Evolutionary conservation across 2,888 invertebrate genomes (phyloP), one percentile per base, ranked within the genome.

Genomic region (Abscondita cerata): DNA sequence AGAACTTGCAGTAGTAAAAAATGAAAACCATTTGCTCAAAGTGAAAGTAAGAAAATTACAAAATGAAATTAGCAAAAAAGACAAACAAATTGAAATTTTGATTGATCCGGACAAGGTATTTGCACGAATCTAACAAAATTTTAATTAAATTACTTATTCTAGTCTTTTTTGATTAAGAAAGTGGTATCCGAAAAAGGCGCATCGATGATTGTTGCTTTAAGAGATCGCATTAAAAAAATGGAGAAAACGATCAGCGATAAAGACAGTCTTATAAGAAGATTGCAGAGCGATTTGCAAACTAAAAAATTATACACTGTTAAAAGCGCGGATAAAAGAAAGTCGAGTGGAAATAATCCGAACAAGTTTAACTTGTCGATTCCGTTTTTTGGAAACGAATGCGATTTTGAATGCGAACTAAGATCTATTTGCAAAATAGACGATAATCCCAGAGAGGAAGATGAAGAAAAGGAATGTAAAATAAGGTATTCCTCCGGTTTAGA

Each of bases 21-120:
- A 70, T 20, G 76, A 75, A 41, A 76, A 75, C 70, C 70, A 74
- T 51, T 54, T 74, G 50, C 61, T 75, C 9, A 77, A 76, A 68
- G 74, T 76, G 12, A 74, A 73, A 69, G 66, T 74, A 62, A 71
- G 75, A 6, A 72, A 73, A 60, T 53, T 77, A 34, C 69, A 73
- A 58, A 72, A 68, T 53, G 74, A 75, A 60, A 52, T 75, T 50
- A 65, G 65, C 13, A 73, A 73, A 48, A 75, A 72, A 66, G 70
- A 76, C 31, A 70, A 67, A 59, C 72, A 73, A 50, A 72, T 76
- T 33, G 74, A 76, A 51, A 69, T 64, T 60, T 64, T 75, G 51
- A 61, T 72, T 55, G 70, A 71, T 63, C 75, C 74, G 15, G 61
- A 50, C 44, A 66, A 68, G 63, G 71, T 70, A 65, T 41, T 19